Base-by-base conservation (phyloP, 2,113 vertebrate genomes). In the Eubucco bourcierii region DNA sequence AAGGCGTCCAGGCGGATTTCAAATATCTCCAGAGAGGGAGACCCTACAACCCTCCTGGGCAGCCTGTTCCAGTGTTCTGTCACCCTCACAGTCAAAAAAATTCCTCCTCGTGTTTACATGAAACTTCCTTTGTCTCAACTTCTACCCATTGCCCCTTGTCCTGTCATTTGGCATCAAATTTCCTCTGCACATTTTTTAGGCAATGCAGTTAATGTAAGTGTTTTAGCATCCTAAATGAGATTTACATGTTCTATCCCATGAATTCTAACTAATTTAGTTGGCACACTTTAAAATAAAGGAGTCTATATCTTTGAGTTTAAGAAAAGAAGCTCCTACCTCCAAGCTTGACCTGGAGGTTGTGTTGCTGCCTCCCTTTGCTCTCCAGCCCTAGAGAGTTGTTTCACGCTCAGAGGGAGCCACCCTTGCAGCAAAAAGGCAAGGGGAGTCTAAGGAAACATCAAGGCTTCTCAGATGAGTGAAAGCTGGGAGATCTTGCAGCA, bases 381-480 rank as follows among this genome's bases (percentile, higher is more conserved):
- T 90, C 55, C 82, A 75, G 15, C 52, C 25, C 24, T n/a, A 31
- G 21, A 58, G 46, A 75, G 58, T 27, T 34, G 28, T 33, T 94
- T 29, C 80, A 56, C 0, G 0, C 79, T 67, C 34, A 67, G 64
- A 90, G 37, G 25, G 71, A 78, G 9, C 60, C 60, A 94, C 47
- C 33, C 88, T 24, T 39, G 61, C 39, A 50, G n/a, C 4, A 5
- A 83, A 91, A 86, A 68, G 73, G 53, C 1, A 3, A 86, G 82
- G 8, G 25, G 65, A 91, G 80, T 89, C 80, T 75, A 65, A 90
- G 83, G 64, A 93, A 90, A 94, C 82, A 64, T 88, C 68, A 86
- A 44, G 37, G n/a, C 72, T 90, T 72, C 88, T 90, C 79, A 80
- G 88, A 90, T 68, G 80, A 76, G 37, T 91, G 73, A 90, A 95